Percentiles rank a stretch among this genome's conserved stretches.
These are phyloP conservation scores for Himalopsyche japonica DNA, from an alignment of 2,888 invertebrate species.

Conservation along the genomic window DNA sequence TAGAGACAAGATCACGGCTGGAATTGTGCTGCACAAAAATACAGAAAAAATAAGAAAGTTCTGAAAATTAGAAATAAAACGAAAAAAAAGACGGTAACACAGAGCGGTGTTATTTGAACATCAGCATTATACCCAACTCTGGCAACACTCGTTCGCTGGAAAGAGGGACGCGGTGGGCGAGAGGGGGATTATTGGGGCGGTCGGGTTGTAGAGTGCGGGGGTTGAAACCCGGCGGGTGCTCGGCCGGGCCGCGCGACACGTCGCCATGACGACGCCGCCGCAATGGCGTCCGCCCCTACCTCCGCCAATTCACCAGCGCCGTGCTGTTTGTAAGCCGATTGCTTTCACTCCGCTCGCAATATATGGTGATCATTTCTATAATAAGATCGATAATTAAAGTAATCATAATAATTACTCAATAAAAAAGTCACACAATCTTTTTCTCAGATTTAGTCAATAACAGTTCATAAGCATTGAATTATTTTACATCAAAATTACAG, in stretches of 20 bases:
- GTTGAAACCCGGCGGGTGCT: slow-evolving; percentile 51
- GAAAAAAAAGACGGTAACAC: background rate
- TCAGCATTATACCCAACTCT: background rate
- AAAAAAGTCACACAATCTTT: too few species aligned
- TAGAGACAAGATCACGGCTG: background rate
- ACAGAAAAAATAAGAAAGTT: background rate
- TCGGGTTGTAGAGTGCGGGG: slow-evolving; percentile 7
- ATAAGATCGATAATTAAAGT: background rate
- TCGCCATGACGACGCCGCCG: slow-evolving; percentile 49
- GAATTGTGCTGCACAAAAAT: background rate
- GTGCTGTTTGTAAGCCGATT: slow-evolving; percentile 29
- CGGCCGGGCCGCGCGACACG: slow-evolving; percentile 57
- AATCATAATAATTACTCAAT: background rate
- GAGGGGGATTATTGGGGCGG: background rate
- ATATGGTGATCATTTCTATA: background rate
- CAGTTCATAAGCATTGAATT: too few species aligned
- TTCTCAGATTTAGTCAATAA: too few species aligned
- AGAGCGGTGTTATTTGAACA: background rate
- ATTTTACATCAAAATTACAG: too few species aligned
- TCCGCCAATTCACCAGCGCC: slow-evolving; percentile 47
- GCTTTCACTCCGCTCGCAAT: slow-evolving; percentile 9
- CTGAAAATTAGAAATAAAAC: background rate
- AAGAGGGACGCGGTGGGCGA: background rate
- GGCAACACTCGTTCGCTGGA: background rate
- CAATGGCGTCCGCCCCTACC: slow-evolving; percentile 43